phyloP scores from a whole-genome alignment of 1,140 invertebrate species.

The Lucilia cuprina region DNA sequence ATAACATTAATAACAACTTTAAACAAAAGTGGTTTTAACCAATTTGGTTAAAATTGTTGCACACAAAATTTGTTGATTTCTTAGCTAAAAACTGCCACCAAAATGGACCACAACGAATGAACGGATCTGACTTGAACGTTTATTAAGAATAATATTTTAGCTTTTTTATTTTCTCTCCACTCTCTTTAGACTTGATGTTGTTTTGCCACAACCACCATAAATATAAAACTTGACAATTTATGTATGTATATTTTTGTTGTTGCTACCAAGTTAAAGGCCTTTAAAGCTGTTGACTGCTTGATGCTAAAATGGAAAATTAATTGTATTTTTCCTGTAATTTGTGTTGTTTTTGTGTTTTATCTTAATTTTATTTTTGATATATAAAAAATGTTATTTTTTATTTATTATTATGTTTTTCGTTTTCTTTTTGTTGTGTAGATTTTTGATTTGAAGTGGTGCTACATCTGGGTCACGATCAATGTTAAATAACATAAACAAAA shows the following conservation, averaged over 20 bases:
- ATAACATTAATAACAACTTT: not conserved
- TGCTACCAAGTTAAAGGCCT: slow-evolving; percentile 11
- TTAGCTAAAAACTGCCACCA: not conserved
- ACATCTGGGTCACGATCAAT: slow-evolving; percentile 31
- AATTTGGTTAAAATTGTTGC: slow-evolving; percentile 27
- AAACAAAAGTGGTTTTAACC: slow-evolving; percentile 22
- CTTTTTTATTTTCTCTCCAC: not conserved
- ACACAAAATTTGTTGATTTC: slow-evolving; percentile 12
- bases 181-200: not conserved
- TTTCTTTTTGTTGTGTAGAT: not conserved
- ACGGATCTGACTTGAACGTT: not conserved
- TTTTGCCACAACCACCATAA: slow-evolving; percentile 5
- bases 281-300: slow-evolving; percentile 31
- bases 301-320: slow-evolving; percentile 35
- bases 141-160: not conserved
- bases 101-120: slow-evolving; percentile 31
- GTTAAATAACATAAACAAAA: slow-evolving; percentile 7
- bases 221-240: slow-evolving; percentile 29
- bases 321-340: slow-evolving; percentile 40
- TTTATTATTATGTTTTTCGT: not conserved
- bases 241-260: slow-evolving; percentile 17
- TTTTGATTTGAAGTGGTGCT: slow-evolving; percentile 17
- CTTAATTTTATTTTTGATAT: slow-evolving; percentile 21
- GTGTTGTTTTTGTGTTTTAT: slow-evolving; percentile 38
- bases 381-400: too few species aligned